Evolutionary conservation across 2,888 invertebrate species (phyloP), one percentile per base, ranked within the genome.

Genomic region (Charanyca ferruginea): DNA sequence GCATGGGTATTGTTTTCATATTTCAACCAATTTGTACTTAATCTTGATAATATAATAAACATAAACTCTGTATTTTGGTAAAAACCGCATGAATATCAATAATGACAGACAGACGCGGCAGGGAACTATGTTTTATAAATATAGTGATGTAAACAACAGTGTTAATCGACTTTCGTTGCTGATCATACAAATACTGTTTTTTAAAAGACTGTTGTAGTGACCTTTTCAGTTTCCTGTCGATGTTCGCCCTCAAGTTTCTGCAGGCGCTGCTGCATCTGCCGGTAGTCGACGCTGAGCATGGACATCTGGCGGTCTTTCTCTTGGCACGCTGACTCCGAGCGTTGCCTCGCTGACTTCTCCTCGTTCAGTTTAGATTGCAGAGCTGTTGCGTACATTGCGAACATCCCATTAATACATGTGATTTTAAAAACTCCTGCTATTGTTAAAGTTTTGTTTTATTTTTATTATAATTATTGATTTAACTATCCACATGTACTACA

Each of bases 271-370:
- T 98, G 98, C 86, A 99, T 98, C 94, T 99, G 99, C n/a, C 98
- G 96, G 90, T 99, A 98, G 93, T 99, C 99, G 2, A 99, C 98
- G 22, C 98, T 98, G 38, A 99, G 96, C 98, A 99, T 99, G 13
- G 98, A 99, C 89, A 99, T 98, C 92, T 99, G 98, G 0, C 99
- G 96, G 90, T 99, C 99, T 85, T 98, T 98, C 90, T 99, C 99
- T 92, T 99, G 98, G 18, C 97, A 97, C 69, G 97, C 96, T 52
- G 98, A 96, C 89, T 99, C 99, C 0, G 98, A 97, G 81, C 98
- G 97, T 89, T 98, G 98, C 54, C 99, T 96, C 5, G 97, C 97
- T 60, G 96, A 96, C 89, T 98, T 98, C 93, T 99, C 99, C 90
- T 98, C 98, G 84, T 98, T 98, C 69, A 99, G 93, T 95, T 99